These are phyloP conservation scores for Lycodopsis pacificus DNA, from an alignment of 2,797 vertebrate species.

Conservation along the genomic window DNA sequence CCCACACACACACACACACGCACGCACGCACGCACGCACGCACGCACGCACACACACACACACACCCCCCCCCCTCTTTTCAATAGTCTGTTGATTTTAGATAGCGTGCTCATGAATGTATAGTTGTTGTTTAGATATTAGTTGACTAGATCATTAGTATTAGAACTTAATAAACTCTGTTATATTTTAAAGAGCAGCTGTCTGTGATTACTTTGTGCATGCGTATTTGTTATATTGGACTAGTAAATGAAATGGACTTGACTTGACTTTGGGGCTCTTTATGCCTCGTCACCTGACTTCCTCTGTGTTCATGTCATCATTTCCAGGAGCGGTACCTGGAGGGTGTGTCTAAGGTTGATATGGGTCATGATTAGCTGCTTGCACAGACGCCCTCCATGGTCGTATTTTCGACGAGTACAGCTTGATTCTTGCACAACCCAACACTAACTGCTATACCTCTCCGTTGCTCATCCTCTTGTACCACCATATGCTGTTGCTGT, in stretches of 20 bases:
- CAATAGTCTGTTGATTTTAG: no score
- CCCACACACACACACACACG: no score
- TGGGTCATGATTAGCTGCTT: neutral
- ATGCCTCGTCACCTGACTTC: neutral
- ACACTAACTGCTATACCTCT: neutral
- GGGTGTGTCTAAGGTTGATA: neutral
- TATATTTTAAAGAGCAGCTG: no score
- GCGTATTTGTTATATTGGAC: neutral
- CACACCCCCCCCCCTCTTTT: no score
- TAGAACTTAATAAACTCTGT: no score
- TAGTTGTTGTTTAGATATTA: no score
- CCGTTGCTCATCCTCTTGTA: neutral
- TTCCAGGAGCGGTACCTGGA: neutral
- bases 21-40: no score
- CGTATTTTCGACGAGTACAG: neutral
- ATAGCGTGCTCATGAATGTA: no score
- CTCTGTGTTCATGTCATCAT: neutral
- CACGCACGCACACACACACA: no score
- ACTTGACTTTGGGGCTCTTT: neutral
- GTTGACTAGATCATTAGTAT: no score
- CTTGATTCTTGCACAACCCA: neutral
- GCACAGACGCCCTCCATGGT: neutral
- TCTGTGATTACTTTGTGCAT: no score
- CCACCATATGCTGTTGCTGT: constrained; percentile 28
- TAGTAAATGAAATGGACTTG: neutral